Evolutionary conservation across 2,888 invertebrate genomes (phyloP), one percentile per base, ranked within the genome.

Genomic region (Euzetes globulus): DNA sequence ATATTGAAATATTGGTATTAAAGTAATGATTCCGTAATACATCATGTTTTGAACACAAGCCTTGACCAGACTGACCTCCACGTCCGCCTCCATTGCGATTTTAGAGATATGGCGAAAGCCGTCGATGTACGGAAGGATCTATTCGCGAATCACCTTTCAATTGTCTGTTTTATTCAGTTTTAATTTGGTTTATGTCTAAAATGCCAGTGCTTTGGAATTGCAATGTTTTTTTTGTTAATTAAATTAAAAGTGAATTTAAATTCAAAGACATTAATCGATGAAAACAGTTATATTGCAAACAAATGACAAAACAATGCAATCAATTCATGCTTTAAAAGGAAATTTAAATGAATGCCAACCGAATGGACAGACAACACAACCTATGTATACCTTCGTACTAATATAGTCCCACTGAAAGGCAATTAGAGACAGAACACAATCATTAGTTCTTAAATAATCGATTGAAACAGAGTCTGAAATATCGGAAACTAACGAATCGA

Each of bases 41-140:
- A 91, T 88, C 78, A 96, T 85, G 84, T 96, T 96, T 82, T 94
- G 94, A 75, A 96, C 88, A 82, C 94, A 94, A 0, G 93, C 91
- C 83, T 96, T 96, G 0, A 96, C 96, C 45, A 96, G 86, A 82
- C 92, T 92, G 78, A 91, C 91, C 82, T 96, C 95, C 0, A 97
- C 94, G 80, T 94, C 93, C 0, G 94, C 91, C 80, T 93, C 90
- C 0, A 89, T 87, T 0, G 95, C 91, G 77, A 97, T 94, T 80
- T 91, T 90, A 0, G 91, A 88, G 5, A 96, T 88, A 82, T 96
- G 94, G 83, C 94, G 92, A 80, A 91, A 91, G 0, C 96, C 95
- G 83, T 96, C 91, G 71, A 97, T 92, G 80, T 90, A 91, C 0
- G 93, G 92, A 33, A 93, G 84, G 76, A 90, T 87, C 89, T 89